Evolutionary conservation across 2,888 invertebrate genomes (phyloP).

Genomic region (Hybos culiciformis): DNA sequence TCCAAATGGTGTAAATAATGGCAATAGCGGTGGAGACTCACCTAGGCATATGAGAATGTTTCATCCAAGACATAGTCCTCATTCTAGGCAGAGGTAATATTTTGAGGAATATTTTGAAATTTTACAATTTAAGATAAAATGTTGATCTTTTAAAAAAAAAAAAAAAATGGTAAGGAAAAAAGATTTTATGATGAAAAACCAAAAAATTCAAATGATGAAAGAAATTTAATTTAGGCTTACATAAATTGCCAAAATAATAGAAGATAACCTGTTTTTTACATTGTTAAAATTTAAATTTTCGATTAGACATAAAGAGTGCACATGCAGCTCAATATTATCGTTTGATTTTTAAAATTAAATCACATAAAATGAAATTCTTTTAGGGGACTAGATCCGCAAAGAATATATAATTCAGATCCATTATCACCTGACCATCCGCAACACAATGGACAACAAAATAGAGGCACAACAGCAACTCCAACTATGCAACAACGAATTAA

Average conservation of each 20-base stretch:
- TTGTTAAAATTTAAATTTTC: background rate
- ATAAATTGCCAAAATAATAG: no score
- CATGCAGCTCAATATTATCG: background rate
- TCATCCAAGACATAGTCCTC: constrained; percentile 59
- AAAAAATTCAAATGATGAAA: no score
- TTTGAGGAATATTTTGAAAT: background rate
- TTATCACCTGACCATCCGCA: constrained; percentile 45
- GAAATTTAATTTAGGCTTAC: no score
- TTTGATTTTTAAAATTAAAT: background rate
- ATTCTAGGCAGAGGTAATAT: constrained; percentile 54
- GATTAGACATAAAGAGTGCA: no score
- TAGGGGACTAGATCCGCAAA: constrained; percentile 49
- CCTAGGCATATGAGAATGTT: constrained; percentile 38
- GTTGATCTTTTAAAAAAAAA: background rate
- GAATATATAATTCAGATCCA: constrained; percentile 46
- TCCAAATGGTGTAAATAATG: constrained; percentile 17
- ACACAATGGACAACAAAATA: constrained; percentile 34
- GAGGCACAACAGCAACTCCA: constrained; percentile 47
- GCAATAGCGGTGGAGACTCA: constrained; percentile 36
- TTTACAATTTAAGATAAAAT: background rate
- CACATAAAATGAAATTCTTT: background rate
- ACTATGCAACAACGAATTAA: constrained; percentile 86
- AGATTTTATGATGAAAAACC: no score
- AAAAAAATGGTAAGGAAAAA: no score
- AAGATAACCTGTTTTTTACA: no score